Evolutionary conservation across 1,140 invertebrate genomes (phyloP), one percentile per base, ranked within the genome.

Genomic region (Bombus ignitus): DNA sequence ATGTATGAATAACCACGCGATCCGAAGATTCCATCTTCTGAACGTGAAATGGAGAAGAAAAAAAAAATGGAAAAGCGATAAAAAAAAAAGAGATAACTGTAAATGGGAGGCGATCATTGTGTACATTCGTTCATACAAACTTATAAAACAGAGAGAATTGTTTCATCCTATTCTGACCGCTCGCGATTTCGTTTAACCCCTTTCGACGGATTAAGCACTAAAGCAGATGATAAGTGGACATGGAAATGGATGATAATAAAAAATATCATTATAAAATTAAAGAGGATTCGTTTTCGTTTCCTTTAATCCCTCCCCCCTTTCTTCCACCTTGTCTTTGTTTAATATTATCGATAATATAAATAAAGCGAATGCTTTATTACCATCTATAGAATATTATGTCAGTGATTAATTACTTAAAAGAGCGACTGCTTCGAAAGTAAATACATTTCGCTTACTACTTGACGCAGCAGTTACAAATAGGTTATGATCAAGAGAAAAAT

Each of bases 41-140:
- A 53, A 53, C 47, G 47, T 53, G 47, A 65, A 44, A 65, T 25
- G 39, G 42, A 80, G 37, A 87, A 75, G 32, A 83, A 87, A 84
- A 84, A 39, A n/a, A 15, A 44, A 18, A n/a, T 28, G 28, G 22
- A 62, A 37, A 57, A 39, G 59, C 25, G 57, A 83, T 32, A 78
- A 92, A n/a, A 32, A 28, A n/a, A 44, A 32, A 42, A 25, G 32
- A 0, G n/a, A 47, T 1, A 66, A 32, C 15, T 32, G 8, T 18
- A 35, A 22, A 65, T 18, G 39, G 13, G 22, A 66, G 37, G 37
- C 39, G 75, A 79, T 71, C 78, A 92, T 93, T 90, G 87, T 93
- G 93, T 93, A 94, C 90, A 93, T 92, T 92, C 89, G 89, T 92
- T 94, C 89, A 93, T 32, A 88, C 73, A 87, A 91, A 44, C 39